These are phyloP conservation scores for Eulemur albifrons DNA, from an alignment of 2,797 vertebrate species.

Conservation along the genomic window DNA sequence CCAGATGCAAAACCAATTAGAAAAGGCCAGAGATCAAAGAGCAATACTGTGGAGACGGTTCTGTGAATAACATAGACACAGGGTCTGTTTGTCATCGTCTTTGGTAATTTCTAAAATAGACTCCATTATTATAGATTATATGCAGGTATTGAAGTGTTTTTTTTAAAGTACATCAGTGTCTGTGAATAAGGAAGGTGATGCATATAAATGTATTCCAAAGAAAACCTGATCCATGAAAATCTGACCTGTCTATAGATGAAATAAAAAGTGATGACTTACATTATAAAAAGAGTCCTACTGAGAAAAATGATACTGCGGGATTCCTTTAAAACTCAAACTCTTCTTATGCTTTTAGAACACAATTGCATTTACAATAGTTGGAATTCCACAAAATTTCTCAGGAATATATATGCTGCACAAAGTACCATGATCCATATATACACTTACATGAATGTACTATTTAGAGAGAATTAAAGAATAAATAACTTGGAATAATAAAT, in stretches of 20 bases:
- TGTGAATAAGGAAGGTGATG: neutral
- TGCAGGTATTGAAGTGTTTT: neutral
- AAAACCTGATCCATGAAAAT: neutral
- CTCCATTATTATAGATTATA: neutral
- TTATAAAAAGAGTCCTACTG: neutral
- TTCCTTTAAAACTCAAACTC: neutral
- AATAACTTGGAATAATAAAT: constrained; percentile 34
- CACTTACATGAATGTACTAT: neutral
- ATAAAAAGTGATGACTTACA: neutral
- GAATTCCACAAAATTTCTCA: neutral
- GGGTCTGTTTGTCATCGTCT: neutral
- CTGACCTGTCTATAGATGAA: constrained; percentile 6
- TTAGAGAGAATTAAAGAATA: constrained; percentile 15
- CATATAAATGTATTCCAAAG: neutral
- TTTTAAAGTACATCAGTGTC: neutral
- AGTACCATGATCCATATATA: neutral
- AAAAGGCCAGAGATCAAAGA: constrained; percentile 37
- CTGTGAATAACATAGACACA: neutral
- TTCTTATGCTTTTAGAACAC: neutral
- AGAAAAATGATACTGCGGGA: neutral
- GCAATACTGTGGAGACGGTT: neutral
- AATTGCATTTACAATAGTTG: neutral
- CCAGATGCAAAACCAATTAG: constrained; percentile 31
- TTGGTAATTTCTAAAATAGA: neutral
- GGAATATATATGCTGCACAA: neutral